Base-by-base conservation (phyloP, 2,113 vertebrate species). In the Pygoscelis adeliae region DNA sequence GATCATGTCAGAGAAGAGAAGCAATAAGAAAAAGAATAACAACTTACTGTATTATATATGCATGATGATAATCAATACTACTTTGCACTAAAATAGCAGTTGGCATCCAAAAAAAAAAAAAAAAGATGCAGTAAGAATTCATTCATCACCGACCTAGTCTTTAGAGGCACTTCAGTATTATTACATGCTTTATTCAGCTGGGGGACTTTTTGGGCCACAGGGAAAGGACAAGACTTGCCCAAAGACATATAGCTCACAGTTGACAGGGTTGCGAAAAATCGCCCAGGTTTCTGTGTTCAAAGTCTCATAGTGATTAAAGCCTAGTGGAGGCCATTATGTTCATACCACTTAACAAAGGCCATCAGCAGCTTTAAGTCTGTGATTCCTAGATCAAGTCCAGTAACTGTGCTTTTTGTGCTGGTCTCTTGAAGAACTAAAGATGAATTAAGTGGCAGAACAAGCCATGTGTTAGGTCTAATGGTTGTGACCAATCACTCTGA, bases 51-150 rank as follows among this genome's bases (percentile, higher is more conserved):
- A n/a, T 83, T 69, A 70, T 29, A 89, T 42, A 83, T 53, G 49
- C 86, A 62, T 34, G 63, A 53, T 36, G 67, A 69, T 90, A 88
- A 95, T 96, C 97, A 61, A 96, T 97, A 96, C 40, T 77, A 70
- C 72, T 90, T 90, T 13, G 52, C 73, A 21, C 53, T 66, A 4
- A 73, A 87, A 89, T 40, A 52, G 44, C 26, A 47, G n/a, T 10
- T 87, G 66, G 73, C 69, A 85, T 82, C 59, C 78, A 85, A 84
- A 83, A 76, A 26, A 42, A 19, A 22, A 18, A 83, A 34, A 58
- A 50, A 42, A 78, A 38, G 38, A 12, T 6, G 17, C 30, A 82
- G 22, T 61, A 89, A 65, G 77, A 67, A 89, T 42, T 69, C 32
- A 79, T 93, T 87, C 34, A 93, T 83, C 89, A 93, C 44, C 0